These are phyloP conservation scores for Pollenia griseotomentosa DNA, from an alignment of 2,888 invertebrate species.

Conservation along the genomic window DNA sequence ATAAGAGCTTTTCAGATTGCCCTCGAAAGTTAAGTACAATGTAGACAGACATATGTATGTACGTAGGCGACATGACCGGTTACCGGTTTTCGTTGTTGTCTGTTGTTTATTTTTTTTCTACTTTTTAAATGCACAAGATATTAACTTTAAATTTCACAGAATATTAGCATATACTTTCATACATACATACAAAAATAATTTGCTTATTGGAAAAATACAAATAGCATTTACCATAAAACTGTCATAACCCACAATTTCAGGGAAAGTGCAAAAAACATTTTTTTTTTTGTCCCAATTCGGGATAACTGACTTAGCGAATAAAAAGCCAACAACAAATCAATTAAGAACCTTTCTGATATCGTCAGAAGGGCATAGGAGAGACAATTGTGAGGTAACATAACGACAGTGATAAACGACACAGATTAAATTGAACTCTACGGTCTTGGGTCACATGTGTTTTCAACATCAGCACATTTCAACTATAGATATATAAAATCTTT, in stretches of 20 bases:
- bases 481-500: too few relatives aligned
- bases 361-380: too few relatives aligned
- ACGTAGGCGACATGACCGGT: constrained; percentile 49
- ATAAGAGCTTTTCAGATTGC: neutral
- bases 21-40: constrained; percentile 11
- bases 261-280: neutral
- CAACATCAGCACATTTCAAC: too few relatives aligned
- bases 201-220: neutral
- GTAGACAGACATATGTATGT: constrained; percentile 15
- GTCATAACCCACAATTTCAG: neutral
- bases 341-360: too few relatives aligned
- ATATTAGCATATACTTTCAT: constrained; percentile 3
- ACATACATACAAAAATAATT: neutral
- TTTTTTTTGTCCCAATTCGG: too few relatives aligned
- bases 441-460: too few relatives aligned
- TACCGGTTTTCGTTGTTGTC: constrained; percentile 27
- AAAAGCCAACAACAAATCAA: too few relatives aligned
- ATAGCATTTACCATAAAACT: neutral
- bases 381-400: too few relatives aligned
- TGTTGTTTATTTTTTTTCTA: neutral
- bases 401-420: too few relatives aligned
- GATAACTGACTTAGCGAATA: too few relatives aligned
- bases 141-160: constrained; percentile 12
- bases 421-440: too few relatives aligned
- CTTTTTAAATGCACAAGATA: constrained; percentile 4